phyloP scores from a whole-genome alignment of 2,888 invertebrate genomes.

The Dryobotodes eremita region DNA sequence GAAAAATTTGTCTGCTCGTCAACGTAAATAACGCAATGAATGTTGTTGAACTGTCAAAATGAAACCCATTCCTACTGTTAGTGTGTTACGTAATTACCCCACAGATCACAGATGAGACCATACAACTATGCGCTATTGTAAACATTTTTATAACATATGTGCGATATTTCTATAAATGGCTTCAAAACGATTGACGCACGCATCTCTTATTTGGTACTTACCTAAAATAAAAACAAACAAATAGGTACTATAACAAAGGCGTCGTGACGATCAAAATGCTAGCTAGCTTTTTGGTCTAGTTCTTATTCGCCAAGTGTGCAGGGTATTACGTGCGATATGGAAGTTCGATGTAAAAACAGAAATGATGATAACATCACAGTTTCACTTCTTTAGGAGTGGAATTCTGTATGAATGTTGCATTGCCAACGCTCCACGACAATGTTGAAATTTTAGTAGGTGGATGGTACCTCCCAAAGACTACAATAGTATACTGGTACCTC shows the following conservation, averaged over 20 bases:
- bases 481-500: too few relatives aligned
- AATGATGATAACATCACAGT: too few relatives aligned
- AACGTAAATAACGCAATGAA: too few relatives aligned
- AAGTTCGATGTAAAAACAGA: not conserved
- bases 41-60: too few relatives aligned
- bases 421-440: not conserved
- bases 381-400: slow-evolving; percentile 10
- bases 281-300: not conserved
- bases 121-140: not conserved
- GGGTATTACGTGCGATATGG: not conserved
- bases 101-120: not conserved
- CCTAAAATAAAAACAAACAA: not conserved
- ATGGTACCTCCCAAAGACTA: not conserved
- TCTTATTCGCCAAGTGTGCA: not conserved
- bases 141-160: not conserved
- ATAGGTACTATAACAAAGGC: not conserved
- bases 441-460: not conserved
- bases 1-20: too few relatives aligned
- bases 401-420: not conserved
- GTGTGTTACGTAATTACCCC: too few relatives aligned
- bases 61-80: too few relatives aligned
- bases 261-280: not conserved
- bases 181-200: not conserved
- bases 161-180: not conserved
- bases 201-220: not conserved